These are phyloP conservation scores for Takifugu flavidus DNA, from an alignment of 2,113 vertebrate genomes.

Conservation along the genomic window DNA sequence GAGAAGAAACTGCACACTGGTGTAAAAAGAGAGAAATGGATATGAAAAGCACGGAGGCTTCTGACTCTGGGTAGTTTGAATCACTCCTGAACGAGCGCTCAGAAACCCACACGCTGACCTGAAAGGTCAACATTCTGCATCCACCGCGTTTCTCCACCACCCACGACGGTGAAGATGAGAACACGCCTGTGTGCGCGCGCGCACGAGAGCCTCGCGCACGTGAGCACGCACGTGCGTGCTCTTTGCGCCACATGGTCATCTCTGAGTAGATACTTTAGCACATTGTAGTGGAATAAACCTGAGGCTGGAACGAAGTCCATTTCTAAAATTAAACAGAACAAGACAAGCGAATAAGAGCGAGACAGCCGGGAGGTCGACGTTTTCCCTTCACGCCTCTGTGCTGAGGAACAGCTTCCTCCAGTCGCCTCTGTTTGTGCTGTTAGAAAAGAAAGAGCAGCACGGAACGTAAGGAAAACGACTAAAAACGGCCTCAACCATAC, in stretches of 20 bases:
- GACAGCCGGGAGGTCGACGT: not conserved
- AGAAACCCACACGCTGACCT: conserved; percentile 72
- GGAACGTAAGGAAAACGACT: too few species aligned
- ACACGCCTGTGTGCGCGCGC: conserved; percentile 12
- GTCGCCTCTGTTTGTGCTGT: too few species aligned
- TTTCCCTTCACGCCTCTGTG: not conserved
- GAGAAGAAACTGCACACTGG: conserved; percentile 58
- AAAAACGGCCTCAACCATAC: too few species aligned
- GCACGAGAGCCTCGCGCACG: not conserved
- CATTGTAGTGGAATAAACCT: conserved; percentile 3
- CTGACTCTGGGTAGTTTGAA: conserved; percentile 68
- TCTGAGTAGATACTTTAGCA: conserved; percentile 20
- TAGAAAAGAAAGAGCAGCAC: too few species aligned
- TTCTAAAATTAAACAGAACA: conserved; percentile 17
- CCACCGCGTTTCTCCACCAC: conserved; percentile 48
- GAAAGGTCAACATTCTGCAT: conserved; percentile 53
- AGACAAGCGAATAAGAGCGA: not conserved
- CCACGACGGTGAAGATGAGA: conserved; percentile 48
- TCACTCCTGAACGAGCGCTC: conserved; percentile 64
- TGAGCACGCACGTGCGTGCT: not conserved
- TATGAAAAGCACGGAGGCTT: conserved; percentile 66
- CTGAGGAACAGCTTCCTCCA: too few species aligned
- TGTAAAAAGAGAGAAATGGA: conserved; percentile 54
- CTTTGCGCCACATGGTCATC: conserved; percentile 17
- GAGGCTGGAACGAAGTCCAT: not conserved